Conservation (phyloP, 2,888 invertebrate species). For the Blastobasis adustella region DNA sequence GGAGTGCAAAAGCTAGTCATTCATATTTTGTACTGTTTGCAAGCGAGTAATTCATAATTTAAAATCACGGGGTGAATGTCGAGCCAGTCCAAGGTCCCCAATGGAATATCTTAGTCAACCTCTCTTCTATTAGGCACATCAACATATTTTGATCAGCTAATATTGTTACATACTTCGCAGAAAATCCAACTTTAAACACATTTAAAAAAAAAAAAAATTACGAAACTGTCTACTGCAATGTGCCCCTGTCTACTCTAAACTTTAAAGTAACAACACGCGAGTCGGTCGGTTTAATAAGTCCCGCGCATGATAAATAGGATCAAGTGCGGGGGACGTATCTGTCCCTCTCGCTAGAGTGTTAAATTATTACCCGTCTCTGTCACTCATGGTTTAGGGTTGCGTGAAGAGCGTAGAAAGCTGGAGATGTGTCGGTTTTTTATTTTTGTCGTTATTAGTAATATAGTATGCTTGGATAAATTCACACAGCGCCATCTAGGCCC, state of each 20-base stretch:
- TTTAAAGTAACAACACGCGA: slow-evolving; percentile 50
- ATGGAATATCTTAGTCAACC: too few species aligned
- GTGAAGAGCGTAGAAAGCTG: not conserved
- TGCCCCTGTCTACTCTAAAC: slow-evolving; percentile 48
- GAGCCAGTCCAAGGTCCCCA: too few species aligned
- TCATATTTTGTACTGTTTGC: too few species aligned
- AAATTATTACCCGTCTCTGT: slow-evolving; percentile 30
- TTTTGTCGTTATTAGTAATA: too few species aligned
- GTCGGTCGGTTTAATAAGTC: slow-evolving; percentile 69
- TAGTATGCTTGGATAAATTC: too few species aligned
- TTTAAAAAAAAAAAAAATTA: not conserved
- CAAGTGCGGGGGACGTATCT: slow-evolving; percentile 46
- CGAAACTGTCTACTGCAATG: slow-evolving; percentile 14
- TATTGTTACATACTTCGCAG: not conserved
- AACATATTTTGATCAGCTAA: not conserved
- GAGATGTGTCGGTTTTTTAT: too few species aligned
- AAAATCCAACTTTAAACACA: not conserved
- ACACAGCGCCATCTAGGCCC: too few species aligned
- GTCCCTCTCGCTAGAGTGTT: slow-evolving; percentile 27
- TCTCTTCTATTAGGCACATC: too few species aligned
- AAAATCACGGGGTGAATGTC: too few species aligned
- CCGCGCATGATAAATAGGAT: slow-evolving; percentile 68
- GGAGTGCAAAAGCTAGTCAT: too few species aligned
- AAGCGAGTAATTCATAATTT: too few species aligned
- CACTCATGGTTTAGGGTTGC: slow-evolving; percentile 32